Conservation (phyloP, 2,888 invertebrate species). For the Sinohyriopsis cumingii region DNA sequence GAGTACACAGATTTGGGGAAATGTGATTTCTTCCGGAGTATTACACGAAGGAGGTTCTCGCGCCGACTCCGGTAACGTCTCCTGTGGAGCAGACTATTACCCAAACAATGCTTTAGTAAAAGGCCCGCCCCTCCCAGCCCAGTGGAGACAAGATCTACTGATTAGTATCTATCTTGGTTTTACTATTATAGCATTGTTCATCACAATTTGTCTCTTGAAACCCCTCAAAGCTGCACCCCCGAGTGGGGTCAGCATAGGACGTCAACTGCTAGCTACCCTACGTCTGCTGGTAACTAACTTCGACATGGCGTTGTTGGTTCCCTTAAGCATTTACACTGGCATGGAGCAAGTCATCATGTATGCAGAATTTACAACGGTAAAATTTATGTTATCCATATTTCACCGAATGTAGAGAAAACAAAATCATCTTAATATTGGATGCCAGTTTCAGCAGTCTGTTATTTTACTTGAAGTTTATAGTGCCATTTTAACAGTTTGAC, state of each 20-base stretch:
- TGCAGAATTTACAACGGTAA: constrained; percentile 52
- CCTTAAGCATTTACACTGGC: constrained; percentile 45
- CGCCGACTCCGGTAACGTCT: constrained; percentile 5
- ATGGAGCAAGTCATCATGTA: constrained; percentile 48
- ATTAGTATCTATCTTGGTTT: constrained; percentile 45
- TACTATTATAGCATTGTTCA: constrained; percentile 38
- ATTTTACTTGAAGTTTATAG: too few relatives aligned
- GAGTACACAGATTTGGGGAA: constrained; percentile 51
- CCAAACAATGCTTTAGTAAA: constrained; percentile 18
- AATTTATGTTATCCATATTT: constrained; percentile 3
- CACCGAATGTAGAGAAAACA: too few relatives aligned
- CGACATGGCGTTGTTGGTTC: constrained; percentile 46
- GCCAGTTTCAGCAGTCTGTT: too few relatives aligned
- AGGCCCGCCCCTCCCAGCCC: constrained; percentile 16
- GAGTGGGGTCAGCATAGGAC: constrained; percentile 21
- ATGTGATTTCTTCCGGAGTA: constrained; percentile 40
- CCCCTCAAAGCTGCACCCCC: constrained; percentile 31
- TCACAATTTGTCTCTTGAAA: constrained; percentile 39
- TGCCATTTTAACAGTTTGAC: too few relatives aligned
- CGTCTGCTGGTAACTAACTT: constrained; percentile 37
- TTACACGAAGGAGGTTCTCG: constrained; percentile 12
- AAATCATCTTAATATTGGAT: too few relatives aligned
- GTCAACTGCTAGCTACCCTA: constrained; percentile 35
- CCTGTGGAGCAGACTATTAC: constrained; percentile 46
- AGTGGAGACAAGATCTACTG: constrained; percentile 34